Evolutionary conservation across 2,888 invertebrate species (phyloP).

Genomic region (Epistrophella euchroma): DNA sequence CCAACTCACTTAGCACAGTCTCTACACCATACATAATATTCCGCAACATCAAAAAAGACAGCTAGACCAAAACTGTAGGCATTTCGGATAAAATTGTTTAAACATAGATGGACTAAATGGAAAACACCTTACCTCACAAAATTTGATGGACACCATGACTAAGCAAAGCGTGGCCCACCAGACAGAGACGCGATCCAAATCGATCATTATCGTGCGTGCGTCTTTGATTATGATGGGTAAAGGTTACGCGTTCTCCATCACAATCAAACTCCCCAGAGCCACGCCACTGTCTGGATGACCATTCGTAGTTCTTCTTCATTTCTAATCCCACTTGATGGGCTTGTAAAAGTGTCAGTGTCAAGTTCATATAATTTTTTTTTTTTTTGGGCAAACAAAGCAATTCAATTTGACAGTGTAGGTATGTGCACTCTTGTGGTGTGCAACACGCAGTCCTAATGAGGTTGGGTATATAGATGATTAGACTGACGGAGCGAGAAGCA

Average conservation of each 20-base stretch:
- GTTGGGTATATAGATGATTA: constrained; percentile 43
- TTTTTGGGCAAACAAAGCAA: constrained; percentile 58
- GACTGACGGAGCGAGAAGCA: neutral
- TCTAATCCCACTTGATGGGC: constrained; percentile 72
- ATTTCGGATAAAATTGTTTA: constrained; percentile 51
- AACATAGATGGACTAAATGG: constrained; percentile 13
- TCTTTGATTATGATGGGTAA: constrained; percentile 6
- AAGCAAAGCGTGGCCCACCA: constrained; percentile 37
- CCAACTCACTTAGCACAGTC: constrained; percentile 60
- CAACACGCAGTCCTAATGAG: constrained; percentile 50
- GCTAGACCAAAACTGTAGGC: constrained; percentile 22
- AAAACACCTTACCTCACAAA: constrained; percentile 38
- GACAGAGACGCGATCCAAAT: constrained; percentile 54
- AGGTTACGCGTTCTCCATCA: constrained; percentile 41
- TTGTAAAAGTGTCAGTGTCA: constrained; percentile 73
- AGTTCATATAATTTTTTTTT: constrained; percentile 58
- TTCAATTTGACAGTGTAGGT: neutral
- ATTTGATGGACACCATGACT: constrained; percentile 54
- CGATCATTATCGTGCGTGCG: constrained; percentile 67
- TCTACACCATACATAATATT: constrained; percentile 41
- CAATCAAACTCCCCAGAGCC: constrained; percentile 10
- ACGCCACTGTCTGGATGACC: neutral
- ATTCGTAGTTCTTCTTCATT: constrained; percentile 39
- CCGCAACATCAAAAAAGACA: constrained; percentile 24
- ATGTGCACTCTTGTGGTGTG: neutral